Conservation (phyloP, 2,113 vertebrate species). For the Noturus placidus region DNA sequence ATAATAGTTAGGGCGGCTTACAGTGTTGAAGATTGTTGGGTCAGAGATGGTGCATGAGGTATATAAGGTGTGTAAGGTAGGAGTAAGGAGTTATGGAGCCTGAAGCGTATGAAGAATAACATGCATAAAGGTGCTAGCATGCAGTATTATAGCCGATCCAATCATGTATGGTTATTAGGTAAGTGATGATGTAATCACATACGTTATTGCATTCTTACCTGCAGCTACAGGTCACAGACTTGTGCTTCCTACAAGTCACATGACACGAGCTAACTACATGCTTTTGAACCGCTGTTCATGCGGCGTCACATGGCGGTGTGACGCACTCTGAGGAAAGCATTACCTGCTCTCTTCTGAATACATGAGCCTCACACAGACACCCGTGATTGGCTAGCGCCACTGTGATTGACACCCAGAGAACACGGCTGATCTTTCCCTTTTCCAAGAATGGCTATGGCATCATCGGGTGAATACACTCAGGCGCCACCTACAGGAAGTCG, state of each 20-base stretch:
- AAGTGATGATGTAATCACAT: no score
- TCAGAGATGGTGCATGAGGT: no score
- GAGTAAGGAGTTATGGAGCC: no score
- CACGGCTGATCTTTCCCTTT: neutral
- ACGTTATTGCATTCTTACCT: no score
- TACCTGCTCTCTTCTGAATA: neutral
- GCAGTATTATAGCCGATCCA: no score
- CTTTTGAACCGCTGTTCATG: neutral
- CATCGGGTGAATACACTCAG: neutral
- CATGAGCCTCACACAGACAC: neutral
- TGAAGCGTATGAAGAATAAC: no score
- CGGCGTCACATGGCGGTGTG: neutral
- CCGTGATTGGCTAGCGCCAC: neutral
- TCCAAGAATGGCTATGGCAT: neutral
- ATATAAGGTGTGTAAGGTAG: no score
- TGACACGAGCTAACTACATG: neutral
- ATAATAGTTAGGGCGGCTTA: no score
- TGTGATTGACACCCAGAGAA: neutral
- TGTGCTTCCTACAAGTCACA: neutral
- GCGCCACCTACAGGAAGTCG: neutral
- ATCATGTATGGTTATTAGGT: no score
- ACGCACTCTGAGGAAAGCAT: neutral
- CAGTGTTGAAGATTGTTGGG: no score
- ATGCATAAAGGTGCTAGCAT: no score
- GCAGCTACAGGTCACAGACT: no score